Conservation (phyloP, 92 coral and sea anemone species). For the Porites cylindrica region DNA sequence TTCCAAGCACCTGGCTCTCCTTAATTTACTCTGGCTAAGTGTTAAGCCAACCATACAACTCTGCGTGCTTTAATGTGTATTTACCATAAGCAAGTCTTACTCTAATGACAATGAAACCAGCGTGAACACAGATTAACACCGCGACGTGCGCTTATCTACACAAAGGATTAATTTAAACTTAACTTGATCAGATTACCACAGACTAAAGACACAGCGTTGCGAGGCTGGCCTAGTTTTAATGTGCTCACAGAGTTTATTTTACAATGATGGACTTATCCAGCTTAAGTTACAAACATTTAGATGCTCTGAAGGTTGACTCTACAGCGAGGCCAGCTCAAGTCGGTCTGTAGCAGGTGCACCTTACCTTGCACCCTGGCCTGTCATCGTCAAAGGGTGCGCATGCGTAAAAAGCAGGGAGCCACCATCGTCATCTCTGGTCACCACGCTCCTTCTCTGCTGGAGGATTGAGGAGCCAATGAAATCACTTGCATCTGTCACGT, state of each 20-base stretch:
- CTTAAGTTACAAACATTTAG: constrained; percentile 23
- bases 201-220: constrained; percentile 45
- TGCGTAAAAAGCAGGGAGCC: constrained; percentile 46
- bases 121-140: not conserved
- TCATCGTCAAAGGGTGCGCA: constrained; percentile 73
- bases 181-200: not conserved
- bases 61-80: constrained; percentile 13
- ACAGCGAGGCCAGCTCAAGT: constrained; percentile 37
- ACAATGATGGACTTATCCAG: constrained; percentile 28
- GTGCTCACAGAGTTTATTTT: constrained; percentile 12
- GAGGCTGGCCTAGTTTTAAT: constrained; percentile 45
- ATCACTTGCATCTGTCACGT: constrained; percentile 96
- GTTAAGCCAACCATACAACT: constrained; percentile 36
- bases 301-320: not conserved
- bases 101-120: not conserved
- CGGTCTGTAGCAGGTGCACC: constrained; percentile 29
- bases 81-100: not conserved
- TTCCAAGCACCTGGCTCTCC: not conserved
- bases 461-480: constrained; percentile 94
- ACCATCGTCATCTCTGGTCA: constrained; percentile 96
- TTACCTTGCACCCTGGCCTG: constrained; percentile 95
- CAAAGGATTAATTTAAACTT: not conserved
- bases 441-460: constrained; percentile 99
- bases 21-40: not conserved
- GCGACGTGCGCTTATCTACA: not conserved